A percentile compares a stretch with the other conserved stretches of the same genome.
These are phyloP conservation scores for Spongilla lacustris DNA, from an alignment of 37 sponge, comb jelly and placozoan genomes.

Conservation along the genomic window DNA sequence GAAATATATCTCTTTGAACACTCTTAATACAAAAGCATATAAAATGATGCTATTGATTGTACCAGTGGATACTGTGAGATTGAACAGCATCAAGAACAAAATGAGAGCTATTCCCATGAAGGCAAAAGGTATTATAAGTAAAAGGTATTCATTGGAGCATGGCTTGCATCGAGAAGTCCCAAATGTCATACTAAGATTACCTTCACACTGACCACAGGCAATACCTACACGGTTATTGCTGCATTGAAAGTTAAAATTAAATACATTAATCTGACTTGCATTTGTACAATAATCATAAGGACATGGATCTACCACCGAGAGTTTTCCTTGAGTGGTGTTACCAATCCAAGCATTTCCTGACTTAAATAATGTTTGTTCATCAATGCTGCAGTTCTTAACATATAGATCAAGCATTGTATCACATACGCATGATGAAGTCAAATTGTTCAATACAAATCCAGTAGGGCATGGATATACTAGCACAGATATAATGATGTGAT, in stretches of 20 bases:
- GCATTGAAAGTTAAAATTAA: conserved; percentile 26
- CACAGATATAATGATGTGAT: not conserved
- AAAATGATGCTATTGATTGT: conserved; percentile 49
- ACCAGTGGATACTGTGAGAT: conserved; percentile 38
- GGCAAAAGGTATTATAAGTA: conserved; percentile 15
- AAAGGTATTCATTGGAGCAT: conserved; percentile 30
- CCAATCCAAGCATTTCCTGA: not conserved
- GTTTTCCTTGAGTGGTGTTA: not conserved
- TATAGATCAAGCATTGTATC: not conserved
- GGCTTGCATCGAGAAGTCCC: conserved; percentile 17
- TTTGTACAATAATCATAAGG: conserved; percentile 15
- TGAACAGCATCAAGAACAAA: conserved; percentile 20
- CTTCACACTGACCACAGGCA: conserved; percentile 35
- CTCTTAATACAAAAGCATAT: conserved; percentile 35
- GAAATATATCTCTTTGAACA: not conserved
- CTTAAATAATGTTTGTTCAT: not conserved
- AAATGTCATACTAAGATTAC: conserved; percentile 16
- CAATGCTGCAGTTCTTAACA: not conserved
- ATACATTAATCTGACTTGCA: not conserved
- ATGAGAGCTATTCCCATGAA: conserved; percentile 17
- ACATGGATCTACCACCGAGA: not conserved
- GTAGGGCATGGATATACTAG: not conserved
- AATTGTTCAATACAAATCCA: not conserved
- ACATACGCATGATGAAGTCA: not conserved
- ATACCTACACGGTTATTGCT: conserved; percentile 24